Conservation (phyloP, 2,113 vertebrate genomes). For the Solea senegalensis region DNA sequence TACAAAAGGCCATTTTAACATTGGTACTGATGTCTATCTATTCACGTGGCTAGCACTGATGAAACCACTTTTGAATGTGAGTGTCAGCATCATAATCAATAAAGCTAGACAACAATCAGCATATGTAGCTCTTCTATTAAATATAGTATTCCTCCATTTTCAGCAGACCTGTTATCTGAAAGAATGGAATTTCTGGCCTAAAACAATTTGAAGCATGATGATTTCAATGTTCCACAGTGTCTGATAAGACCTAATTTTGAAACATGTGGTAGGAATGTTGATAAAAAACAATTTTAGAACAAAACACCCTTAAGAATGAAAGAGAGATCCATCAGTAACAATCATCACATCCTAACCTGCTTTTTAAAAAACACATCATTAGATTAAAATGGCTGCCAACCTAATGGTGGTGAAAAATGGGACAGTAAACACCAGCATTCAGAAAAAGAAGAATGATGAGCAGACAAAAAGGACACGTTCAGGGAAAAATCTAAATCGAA, state of each 20-base stretch:
- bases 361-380: constrained; percentile 13
- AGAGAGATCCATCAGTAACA: constrained; percentile 1
- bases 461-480: neutral
- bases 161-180: neutral
- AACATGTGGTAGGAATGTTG: constrained; percentile 36
- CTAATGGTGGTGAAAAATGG: constrained; percentile 14
- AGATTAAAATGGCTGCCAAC: constrained; percentile 1
- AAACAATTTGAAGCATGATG: neutral
- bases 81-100: constrained; percentile 11
- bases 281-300: constrained; percentile 14
- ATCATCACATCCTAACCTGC: neutral
- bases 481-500: constrained; percentile 13
- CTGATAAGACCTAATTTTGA: constrained; percentile 33
- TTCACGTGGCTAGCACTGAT: constrained; percentile 8
- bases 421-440: constrained; percentile 5
- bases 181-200: neutral
- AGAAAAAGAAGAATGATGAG: neutral
- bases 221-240: constrained; percentile 10
- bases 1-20: constrained; percentile 6
- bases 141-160: neutral
- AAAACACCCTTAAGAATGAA: neutral
- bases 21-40: neutral
- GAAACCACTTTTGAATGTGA: neutral
- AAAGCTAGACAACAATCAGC: constrained; percentile 5
- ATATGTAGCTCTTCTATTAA: constrained; percentile 23